phyloP scores from a whole-genome alignment of 1,140 invertebrate genomes.

The Neodiprion fabricii region DNA sequence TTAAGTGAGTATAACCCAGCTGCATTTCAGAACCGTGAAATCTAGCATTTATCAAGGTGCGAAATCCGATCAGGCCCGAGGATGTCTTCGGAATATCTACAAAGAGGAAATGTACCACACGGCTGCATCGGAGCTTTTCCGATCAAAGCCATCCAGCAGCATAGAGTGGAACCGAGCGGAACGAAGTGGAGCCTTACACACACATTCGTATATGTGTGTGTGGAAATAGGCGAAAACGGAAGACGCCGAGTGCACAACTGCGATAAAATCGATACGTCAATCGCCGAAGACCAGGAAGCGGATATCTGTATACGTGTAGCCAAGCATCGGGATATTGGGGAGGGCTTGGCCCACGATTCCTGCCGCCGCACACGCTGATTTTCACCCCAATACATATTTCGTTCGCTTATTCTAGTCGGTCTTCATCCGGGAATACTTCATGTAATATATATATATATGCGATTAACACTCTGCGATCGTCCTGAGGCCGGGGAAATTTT shows the following conservation, averaged over 20 bases:
- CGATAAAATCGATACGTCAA: slow-evolving; percentile 4
- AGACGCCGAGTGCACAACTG: not conserved
- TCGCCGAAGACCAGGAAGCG: not conserved
- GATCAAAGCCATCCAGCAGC: not conserved
- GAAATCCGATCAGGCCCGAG: no score
- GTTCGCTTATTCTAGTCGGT: not conserved
- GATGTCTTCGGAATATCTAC: no score
- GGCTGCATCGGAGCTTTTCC: not conserved
- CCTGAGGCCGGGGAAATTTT: no score
- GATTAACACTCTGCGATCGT: no score
- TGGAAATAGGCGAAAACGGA: not conserved
- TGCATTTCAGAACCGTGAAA: no score
- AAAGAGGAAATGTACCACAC: no score
- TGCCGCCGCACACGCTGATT: not conserved
- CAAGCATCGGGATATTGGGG: not conserved
- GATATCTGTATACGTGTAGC: not conserved
- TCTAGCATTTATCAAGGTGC: no score
- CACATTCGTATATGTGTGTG: not conserved
- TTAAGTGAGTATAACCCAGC: no score
- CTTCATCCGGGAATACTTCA: no score
- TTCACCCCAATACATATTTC: slow-evolving; percentile 1
- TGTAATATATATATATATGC: no score
- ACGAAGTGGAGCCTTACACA: not conserved
- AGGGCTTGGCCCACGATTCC: not conserved
- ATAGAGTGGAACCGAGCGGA: not conserved